Evolutionary conservation across 2,888 invertebrate genomes (phyloP).

Genomic region (Anaspis maculata): DNA sequence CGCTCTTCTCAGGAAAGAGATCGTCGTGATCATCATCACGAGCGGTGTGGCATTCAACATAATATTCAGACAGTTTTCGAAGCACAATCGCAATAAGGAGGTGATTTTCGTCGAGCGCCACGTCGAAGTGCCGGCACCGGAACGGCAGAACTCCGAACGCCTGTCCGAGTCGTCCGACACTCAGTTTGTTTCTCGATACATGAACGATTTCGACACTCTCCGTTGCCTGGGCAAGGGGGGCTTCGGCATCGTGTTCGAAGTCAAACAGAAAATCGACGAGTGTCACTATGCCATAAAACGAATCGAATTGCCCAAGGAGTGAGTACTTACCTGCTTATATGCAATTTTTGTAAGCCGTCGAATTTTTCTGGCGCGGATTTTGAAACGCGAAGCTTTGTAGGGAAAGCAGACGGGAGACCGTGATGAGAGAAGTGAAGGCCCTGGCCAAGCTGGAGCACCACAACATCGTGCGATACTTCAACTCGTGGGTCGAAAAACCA

Average conservation of each 20-base stretch:
- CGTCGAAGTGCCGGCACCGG: slow-evolving; percentile 14
- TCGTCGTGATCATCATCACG: too few relatives aligned
- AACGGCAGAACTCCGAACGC: slow-evolving; percentile 12
- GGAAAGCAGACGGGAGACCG: slow-evolving; percentile 72
- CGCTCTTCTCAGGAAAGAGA: too few relatives aligned
- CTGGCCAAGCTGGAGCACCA: slow-evolving; percentile 90
- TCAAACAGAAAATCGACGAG: slow-evolving; percentile 87
- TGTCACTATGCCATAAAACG: slow-evolving; percentile 92
- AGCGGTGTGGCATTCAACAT: too few relatives aligned
- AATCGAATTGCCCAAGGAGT: slow-evolving; percentile 76
- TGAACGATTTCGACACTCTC: slow-evolving; percentile 76
- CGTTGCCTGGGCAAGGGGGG: slow-evolving; percentile 83
- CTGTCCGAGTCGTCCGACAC: slow-evolving; percentile 27
- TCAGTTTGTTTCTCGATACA: slow-evolving; percentile 57
- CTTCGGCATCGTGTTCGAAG: slow-evolving; percentile 95
- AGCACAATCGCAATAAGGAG: too few relatives aligned
- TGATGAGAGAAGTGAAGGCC: slow-evolving; percentile 90
- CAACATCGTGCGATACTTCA: slow-evolving; percentile 91
- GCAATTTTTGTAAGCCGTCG: slow-evolving; percentile 1
- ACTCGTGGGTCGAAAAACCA: slow-evolving; percentile 92
- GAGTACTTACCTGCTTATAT: slow-evolving; percentile 12
- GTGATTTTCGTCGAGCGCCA: slow-evolving; percentile 25
- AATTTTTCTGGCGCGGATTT: too few relatives aligned
- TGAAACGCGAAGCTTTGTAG: too few relatives aligned
- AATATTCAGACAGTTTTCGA: too few relatives aligned